A percentile compares a stretch with the other conserved stretches of the same genome.
phyloP scores from a whole-genome alignment of 64 coral and sea anemone genomes.

The Montipora efflorescens region DNA sequence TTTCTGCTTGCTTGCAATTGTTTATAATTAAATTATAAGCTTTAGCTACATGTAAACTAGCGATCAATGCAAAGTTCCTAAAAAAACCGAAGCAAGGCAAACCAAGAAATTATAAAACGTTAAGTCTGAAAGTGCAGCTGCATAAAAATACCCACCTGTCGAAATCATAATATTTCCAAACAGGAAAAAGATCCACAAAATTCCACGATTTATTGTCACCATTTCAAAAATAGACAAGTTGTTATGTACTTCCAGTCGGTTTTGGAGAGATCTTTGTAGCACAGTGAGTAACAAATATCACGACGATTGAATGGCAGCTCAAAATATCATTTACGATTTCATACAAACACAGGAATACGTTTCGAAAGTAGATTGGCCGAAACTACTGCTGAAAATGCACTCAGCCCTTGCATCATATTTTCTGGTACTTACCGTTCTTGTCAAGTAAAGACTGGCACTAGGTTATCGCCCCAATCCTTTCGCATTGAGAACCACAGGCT shows the following conservation, averaged over 20 bases:
- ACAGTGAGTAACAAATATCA: not conserved
- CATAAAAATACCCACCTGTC: not conserved
- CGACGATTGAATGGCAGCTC: not conserved
- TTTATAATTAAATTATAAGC: no score
- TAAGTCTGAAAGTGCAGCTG: not conserved
- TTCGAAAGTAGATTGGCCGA: constrained; percentile 23
- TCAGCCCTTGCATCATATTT: not conserved
- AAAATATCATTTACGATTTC: not conserved
- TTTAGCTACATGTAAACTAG: no score
- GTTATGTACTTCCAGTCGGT: not conserved
- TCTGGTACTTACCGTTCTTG: not conserved
- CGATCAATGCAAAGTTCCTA: not conserved
- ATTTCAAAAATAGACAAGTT: not conserved
- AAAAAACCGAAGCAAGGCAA: not conserved
- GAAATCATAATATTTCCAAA: constrained; percentile 4
- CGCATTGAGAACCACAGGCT: no score
- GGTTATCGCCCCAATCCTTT: not conserved
- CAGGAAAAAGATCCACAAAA: not conserved
- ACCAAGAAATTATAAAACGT: not conserved
- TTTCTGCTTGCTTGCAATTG: no score
- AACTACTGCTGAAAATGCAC: not conserved
- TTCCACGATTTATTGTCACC: not conserved
- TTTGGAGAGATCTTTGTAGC: not conserved
- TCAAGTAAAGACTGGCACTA: not conserved
- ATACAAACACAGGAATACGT: constrained; percentile 18